Conservation (phyloP, 2,888 invertebrate genomes). For the Rhaphigaster nebulosa region DNA sequence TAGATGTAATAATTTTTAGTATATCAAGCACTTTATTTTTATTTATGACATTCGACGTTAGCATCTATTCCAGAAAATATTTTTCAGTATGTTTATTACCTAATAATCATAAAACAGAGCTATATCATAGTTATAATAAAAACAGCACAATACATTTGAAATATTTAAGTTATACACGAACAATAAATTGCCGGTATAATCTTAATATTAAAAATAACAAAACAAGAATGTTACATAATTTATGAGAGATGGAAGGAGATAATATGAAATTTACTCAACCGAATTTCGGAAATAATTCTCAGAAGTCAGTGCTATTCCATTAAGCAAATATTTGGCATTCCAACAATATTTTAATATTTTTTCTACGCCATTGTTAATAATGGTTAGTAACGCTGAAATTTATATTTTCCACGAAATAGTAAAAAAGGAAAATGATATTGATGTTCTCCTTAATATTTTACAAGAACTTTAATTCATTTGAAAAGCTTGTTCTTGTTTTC, state of each 20-base stretch:
- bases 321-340: not conserved
- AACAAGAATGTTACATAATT: too few species aligned
- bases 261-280: not conserved
- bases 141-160: too few species aligned
- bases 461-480: not conserved
- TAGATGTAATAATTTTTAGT: too few species aligned
- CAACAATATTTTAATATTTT: not conserved
- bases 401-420: not conserved
- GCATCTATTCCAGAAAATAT: too few species aligned
- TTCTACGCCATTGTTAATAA: not conserved
- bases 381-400: not conserved
- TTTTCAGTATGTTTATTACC: too few species aligned
- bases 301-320: not conserved
- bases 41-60: too few species aligned
- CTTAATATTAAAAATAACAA: too few species aligned
- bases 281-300: not conserved
- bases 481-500: not conserved
- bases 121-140: too few species aligned
- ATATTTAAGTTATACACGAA: too few species aligned
- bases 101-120: too few species aligned
- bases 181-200: too few species aligned
- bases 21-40: too few species aligned
- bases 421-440: not conserved
- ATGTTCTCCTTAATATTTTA: not conserved
- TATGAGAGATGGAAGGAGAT: not conserved